Conservation (phyloP, 1,140 invertebrate species). For the Papilio dardanus region DNA sequence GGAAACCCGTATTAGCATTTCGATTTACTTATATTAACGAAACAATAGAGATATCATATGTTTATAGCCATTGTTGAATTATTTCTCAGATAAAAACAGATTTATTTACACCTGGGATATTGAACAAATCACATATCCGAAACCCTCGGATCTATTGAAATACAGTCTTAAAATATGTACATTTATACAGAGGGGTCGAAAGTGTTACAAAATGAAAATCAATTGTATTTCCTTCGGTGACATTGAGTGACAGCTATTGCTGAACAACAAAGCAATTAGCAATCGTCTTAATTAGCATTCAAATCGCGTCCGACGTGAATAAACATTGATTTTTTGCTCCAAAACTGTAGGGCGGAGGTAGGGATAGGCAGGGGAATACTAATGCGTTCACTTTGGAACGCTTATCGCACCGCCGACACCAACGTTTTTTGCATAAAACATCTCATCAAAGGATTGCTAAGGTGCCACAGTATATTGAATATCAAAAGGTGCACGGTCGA, state of each 20-base stretch:
- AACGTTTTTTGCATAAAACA: conserved; percentile 83
- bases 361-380: conserved; percentile 72
- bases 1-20: not conserved
- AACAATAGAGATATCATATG: not conserved
- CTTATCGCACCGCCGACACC: conserved; percentile 74
- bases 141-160: not conserved
- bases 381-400: conserved; percentile 80
- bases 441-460: conserved; percentile 82
- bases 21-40: not conserved
- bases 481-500: conserved; percentile 77
- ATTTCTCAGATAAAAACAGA: not conserved
- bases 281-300: conserved; percentile 78
- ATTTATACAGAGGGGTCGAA: conserved; percentile 5
- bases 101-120: not conserved
- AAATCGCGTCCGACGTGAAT: conserved; percentile 73
- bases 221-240: not conserved
- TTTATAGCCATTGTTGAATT: not conserved
- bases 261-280: conserved; percentile 76
- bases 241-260: conserved; percentile 27
- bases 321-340: conserved; percentile 82
- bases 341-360: conserved; percentile 68
- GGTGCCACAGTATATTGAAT: conserved; percentile 79
- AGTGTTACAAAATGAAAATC: conserved; percentile 13
- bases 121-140: not conserved
- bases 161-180: not conserved